Conservation (phyloP, 2,113 vertebrate genomes). For the Ariopsis seemanni region DNA sequence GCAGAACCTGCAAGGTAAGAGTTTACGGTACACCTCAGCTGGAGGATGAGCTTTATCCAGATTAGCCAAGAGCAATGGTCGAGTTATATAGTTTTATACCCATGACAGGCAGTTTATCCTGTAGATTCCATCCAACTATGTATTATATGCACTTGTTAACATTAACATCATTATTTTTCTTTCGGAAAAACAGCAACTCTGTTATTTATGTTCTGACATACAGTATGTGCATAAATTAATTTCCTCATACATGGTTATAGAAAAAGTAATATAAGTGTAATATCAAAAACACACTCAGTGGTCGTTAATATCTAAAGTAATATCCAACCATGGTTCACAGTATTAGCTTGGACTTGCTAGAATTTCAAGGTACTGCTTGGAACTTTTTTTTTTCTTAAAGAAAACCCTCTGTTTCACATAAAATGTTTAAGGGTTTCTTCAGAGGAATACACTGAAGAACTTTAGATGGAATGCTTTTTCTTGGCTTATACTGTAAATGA, state of each 20-base stretch:
- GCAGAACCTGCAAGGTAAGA: slow-evolving; percentile 98
- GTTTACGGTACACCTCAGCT: neutral
- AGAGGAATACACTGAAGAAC: neutral
- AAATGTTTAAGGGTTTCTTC: neutral
- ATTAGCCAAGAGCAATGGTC: neutral
- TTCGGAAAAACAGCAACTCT: neutral
- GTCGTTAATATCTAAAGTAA: neutral
- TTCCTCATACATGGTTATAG: neutral
- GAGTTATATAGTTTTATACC: neutral
- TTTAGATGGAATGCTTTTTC: neutral
- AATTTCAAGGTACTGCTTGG: neutral
- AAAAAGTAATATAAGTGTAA: neutral
- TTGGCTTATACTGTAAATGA: neutral
- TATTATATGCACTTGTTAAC: neutral
- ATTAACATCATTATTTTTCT: neutral
- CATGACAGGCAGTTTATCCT: neutral
- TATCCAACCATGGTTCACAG: neutral
- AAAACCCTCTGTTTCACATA: neutral
- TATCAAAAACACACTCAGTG: neutral
- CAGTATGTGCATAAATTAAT: neutral
- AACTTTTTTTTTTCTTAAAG: neutral
- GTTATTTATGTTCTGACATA: neutral
- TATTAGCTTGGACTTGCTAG: neutral
- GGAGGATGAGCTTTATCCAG: neutral
- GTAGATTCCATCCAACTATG: neutral